Evolutionary conservation across 1,140 invertebrate species (phyloP).

Genomic region (Calephelis nemesis): DNA sequence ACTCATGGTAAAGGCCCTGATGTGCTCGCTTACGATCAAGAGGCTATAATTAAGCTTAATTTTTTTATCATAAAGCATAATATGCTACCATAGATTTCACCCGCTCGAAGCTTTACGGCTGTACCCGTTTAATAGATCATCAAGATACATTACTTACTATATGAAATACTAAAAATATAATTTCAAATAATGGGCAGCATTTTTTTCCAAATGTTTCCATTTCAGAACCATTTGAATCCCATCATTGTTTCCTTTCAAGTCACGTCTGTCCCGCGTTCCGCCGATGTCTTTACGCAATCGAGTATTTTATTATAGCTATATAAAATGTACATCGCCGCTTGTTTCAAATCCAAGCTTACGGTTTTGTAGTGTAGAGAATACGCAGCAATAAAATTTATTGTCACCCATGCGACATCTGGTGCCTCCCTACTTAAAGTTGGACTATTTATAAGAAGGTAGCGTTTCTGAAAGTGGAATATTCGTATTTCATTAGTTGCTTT

Average conservation of each 20-base stretch:
- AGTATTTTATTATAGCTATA: constrained; percentile 37
- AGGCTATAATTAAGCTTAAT: too few species aligned
- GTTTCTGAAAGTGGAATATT: neutral
- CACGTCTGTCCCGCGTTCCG: constrained; percentile 13
- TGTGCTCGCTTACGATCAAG: too few species aligned
- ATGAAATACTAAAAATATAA: neutral
- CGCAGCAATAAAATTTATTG: constrained; percentile 76
- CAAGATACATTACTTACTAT: neutral
- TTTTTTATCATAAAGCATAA: too few species aligned
- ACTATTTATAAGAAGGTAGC: constrained; percentile 29
- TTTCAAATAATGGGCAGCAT: neutral
- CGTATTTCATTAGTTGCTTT: too few species aligned
- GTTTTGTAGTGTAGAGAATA: constrained; percentile 65
- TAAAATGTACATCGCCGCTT: constrained; percentile 51
- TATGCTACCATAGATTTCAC: too few species aligned
- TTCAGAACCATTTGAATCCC: neutral
- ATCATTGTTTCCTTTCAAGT: constrained; percentile 8
- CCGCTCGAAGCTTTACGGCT: too few species aligned
- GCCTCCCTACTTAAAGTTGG: constrained; percentile 41
- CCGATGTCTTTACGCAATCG: constrained; percentile 27
- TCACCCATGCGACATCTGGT: constrained; percentile 69
- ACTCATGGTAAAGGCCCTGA: too few species aligned
- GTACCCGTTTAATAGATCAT: too few species aligned
- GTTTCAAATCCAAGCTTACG: constrained; percentile 65
- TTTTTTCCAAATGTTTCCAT: constrained; percentile 5